Evolutionary conservation across 2,797 vertebrate species (phyloP), one percentile per base, ranked within the genome.

Genomic region (Setipinna tenuifilis): DNA sequence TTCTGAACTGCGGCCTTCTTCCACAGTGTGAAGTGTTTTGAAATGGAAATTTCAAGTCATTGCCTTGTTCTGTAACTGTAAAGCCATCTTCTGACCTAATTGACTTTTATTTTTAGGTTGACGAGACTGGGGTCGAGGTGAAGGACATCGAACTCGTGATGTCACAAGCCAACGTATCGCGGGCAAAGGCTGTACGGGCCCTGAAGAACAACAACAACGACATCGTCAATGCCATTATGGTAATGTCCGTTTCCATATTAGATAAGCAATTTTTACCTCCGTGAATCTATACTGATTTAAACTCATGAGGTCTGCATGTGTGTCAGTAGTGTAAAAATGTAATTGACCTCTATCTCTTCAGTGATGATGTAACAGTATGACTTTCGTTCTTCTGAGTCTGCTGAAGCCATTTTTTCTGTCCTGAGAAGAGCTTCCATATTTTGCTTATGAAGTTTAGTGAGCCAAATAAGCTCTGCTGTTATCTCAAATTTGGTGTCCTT

Each of bases 141-240:
- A 99, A 99, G 90, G 98, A 99, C 94, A 99, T 99, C 1, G 98
- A 99, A 93, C 96, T 99, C 91, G 98, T 99, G 91, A 98, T 99
- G 98, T 99, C 98, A 10, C 98, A 99, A 95, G 98, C 98, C 5
- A 99, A 99, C 82, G 98, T 99, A 89, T 99, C 98, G 0, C 96
- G 98, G 89, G 97, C 98, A 11, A 99, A 99, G 96, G 98, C 98
- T 48, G 98, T 99, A 89, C 96, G 98, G 71, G 98, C 98, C 84
- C 96, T 99, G 92, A 99, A 99, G 95, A 99, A 99, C 94, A 99
- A 99, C 96, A 99, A 98, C 93, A 99, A 99, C 4, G 98, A 99
- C 92, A 99, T 99, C 87, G 98, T 99, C 94, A 99, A 99, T 82
- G 98, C 98, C 65, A 99, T 99, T 92, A 99, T 99, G 98, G 98